These are phyloP conservation scores for Strigamia transsilvanica DNA, from an alignment of 2,888 invertebrate genomes.

Conservation along the genomic window DNA sequence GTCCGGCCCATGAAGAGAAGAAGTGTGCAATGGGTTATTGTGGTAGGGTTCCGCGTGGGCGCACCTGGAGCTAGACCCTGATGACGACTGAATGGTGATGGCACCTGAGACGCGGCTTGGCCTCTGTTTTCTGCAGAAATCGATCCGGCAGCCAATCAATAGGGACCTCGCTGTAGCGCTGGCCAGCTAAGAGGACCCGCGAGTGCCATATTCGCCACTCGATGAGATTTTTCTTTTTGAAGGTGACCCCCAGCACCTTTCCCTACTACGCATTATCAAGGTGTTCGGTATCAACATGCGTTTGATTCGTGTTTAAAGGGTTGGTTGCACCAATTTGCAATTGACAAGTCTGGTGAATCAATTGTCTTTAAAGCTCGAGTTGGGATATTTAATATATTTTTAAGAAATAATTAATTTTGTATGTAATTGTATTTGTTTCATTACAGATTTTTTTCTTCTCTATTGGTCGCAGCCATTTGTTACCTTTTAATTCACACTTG, in stretches of 20 bases:
- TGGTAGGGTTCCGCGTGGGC: slow-evolving; percentile 41
- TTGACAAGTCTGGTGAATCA: neutral
- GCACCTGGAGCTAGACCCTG: slow-evolving; percentile 44
- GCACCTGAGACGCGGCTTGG: slow-evolving; percentile 42
- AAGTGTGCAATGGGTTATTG: slow-evolving; percentile 39
- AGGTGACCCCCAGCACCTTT: slow-evolving; percentile 32
- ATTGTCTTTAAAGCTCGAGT: too few relatives aligned
- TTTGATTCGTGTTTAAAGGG: neutral
- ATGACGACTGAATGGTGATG: slow-evolving; percentile 31
- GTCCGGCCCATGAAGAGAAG: slow-evolving; percentile 40
- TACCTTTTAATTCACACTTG: neutral
- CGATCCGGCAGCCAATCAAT: slow-evolving; percentile 42
- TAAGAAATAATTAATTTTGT: neutral
- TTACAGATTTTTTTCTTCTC: neutral
- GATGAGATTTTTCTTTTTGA: slow-evolving; percentile 23
- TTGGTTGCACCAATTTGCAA: neutral
- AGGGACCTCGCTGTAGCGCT: slow-evolving; percentile 32
- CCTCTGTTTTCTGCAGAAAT: slow-evolving; percentile 36
- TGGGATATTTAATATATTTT: too few relatives aligned
- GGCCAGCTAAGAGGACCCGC: slow-evolving; percentile 42
- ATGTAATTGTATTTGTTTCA: neutral
- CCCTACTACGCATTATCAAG: slow-evolving; percentile 31
- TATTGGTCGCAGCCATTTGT: neutral
- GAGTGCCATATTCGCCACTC: slow-evolving; percentile 26
- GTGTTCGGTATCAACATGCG: neutral